phyloP scores from a whole-genome alignment of 2,888 invertebrate genomes.

The Mesorhabditis spiculigera region DNA sequence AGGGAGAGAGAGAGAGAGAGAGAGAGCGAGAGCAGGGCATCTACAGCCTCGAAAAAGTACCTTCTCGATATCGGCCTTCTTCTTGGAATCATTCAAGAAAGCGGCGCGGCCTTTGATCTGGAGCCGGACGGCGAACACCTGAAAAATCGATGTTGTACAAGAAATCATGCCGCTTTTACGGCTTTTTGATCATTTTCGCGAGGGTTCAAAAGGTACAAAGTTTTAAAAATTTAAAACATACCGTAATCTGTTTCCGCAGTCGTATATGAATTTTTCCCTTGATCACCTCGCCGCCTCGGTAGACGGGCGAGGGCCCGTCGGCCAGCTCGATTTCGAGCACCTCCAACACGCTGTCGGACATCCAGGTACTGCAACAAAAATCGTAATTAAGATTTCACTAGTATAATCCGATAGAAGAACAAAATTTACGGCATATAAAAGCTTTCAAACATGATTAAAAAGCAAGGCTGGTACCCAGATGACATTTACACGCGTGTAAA shows the following conservation, averaged over 20 bases:
- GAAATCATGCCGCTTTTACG: too few relatives aligned
- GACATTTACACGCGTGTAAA: too few relatives aligned
- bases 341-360: constrained; percentile 5
- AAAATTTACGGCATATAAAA: too few relatives aligned
- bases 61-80: constrained; percentile 41
- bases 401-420: too few relatives aligned
- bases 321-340: background rate
- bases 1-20: too few relatives aligned
- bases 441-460: too few relatives aligned
- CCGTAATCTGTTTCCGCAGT: background rate
- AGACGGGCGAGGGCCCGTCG: constrained; percentile 1
- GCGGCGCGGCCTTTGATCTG: constrained; percentile 43
- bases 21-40: too few relatives aligned
- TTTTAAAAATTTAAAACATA: background rate
- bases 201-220: background rate
- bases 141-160: background rate
- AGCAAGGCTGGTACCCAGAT: too few relatives aligned
- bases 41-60: constrained; percentile 9
- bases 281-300: background rate
- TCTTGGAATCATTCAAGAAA: constrained; percentile 35
- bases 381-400: too few relatives aligned
- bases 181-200: too few relatives aligned
- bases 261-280: constrained; percentile 4
- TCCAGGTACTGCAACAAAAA: background rate
- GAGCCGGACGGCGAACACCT: constrained; percentile 5